Base-by-base conservation (phyloP, 2,888 invertebrate genomes). In the Calameuta pallipes region DNA sequence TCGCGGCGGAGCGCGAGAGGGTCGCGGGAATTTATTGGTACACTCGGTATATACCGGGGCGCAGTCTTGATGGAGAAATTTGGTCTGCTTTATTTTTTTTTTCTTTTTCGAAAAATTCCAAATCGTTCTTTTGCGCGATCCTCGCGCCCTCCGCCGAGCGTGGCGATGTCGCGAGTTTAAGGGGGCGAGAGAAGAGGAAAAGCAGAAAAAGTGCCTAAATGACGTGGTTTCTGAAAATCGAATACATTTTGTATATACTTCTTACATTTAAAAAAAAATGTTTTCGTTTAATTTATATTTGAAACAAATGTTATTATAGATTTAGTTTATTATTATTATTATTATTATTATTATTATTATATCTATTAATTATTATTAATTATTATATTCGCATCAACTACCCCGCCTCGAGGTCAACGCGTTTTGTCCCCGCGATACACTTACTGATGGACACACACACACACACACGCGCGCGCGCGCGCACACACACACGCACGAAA, bases 251-350 rank as follows among this genome's bases (percentile, higher is more conserved):
- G 86, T 89, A 88, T 83, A 89, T 82, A 81, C 82, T 84, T 86
- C 83, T 82, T 84, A 83, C 82, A 79, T 78, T 84, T 82, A 84
- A 81, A 37, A 73, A 76, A 74, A 84, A 80, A 85, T 85, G 85
- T 87, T 89, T 88, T 88, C 86, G 86, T 89, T 90, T 89, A 89
- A 89, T 89, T 90, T 90, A 90, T 89, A 87, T 80, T 85, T 86
- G 84, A 86, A 85, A 85, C 83, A 87, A 86, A 87, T 88, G 87
- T 88, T 89, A 87, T 87, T 84, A 83, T 90, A 88, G 86, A 88
- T 88, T 89, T 87, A 87, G 85, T 86, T 88, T 83, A 88, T 88
- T 83, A 85, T 83, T 85, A 84, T 84, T 84, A 82, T 82, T 82
- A 33, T 33, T 33, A 81, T 82, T 83, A 85, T 80, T 82, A 84